Evolutionary conservation across 2,113 vertebrate genomes (phyloP).

Genomic region (Dissostichus mawsoni): DNA sequence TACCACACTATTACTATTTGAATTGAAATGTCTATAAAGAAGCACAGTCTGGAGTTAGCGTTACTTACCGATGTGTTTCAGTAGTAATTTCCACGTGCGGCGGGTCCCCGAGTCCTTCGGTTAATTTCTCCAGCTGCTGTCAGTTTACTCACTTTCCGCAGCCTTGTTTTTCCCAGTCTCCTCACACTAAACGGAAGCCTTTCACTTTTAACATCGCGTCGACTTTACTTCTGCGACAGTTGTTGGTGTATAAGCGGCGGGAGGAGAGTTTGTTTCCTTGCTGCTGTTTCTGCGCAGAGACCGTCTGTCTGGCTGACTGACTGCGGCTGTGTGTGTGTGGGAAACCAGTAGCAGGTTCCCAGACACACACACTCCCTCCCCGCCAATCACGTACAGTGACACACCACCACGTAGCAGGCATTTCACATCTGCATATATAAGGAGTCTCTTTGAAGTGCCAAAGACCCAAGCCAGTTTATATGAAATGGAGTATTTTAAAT

Average conservation of each 20-base stretch:
- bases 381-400: constrained; percentile 61
- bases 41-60: neutral
- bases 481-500: neutral
- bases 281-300: constrained; percentile 21
- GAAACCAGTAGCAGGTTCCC: constrained; percentile 75
- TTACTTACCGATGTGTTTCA: constrained; percentile 54
- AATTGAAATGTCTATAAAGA: neutral
- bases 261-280: constrained; percentile 25
- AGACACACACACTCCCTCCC: constrained; percentile 40
- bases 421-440: neutral
- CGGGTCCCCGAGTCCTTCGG: constrained; percentile 10
- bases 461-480: neutral
- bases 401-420: constrained; percentile 26
- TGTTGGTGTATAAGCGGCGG: constrained; percentile 10
- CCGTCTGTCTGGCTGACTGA: constrained; percentile 41
- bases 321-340: constrained; percentile 18
- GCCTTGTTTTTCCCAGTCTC: constrained; percentile 11
- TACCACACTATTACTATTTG: accelerated
- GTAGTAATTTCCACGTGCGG: constrained; percentile 65
- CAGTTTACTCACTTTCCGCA: constrained; percentile 40
- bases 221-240: constrained; percentile 19
- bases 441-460: neutral
- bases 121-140: constrained; percentile 43
- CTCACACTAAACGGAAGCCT: constrained; percentile 43
- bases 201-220: constrained; percentile 44